These are phyloP conservation scores for Agrypnia vestita DNA, from an alignment of 1,140 invertebrate genomes.

Conservation along the genomic window DNA sequence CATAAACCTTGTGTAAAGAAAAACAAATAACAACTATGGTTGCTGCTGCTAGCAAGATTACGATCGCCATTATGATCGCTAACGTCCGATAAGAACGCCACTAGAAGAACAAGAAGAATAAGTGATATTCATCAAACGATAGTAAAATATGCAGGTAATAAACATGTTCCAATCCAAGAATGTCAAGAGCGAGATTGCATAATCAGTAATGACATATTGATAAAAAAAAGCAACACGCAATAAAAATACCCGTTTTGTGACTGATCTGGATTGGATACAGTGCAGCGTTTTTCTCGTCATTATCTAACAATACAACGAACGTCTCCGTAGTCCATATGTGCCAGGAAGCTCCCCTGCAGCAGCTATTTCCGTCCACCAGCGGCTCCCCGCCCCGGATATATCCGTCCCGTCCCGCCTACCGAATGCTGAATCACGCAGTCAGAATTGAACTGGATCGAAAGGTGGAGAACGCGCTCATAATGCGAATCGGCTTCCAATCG, in stretches of 20 bases:
- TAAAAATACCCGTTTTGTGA: background rate
- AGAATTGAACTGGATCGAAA: slow-evolving; percentile 27
- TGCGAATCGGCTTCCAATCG: background rate
- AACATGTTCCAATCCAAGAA: no score
- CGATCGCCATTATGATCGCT: no score
- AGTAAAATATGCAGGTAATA: no score
- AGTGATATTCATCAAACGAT: no score
- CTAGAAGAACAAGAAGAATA: no score
- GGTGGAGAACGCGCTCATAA: background rate
- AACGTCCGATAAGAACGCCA: no score
- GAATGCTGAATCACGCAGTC: slow-evolving; percentile 20
- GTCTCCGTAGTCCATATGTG: slow-evolving; percentile 7
- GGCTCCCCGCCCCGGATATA: slow-evolving; percentile 28
- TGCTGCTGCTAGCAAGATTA: no score
- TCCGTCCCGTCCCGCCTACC: slow-evolving; percentile 23
- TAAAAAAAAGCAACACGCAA: no score
- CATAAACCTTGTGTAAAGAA: no score
- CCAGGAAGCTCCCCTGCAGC: slow-evolving; percentile 33
- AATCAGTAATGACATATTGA: no score
- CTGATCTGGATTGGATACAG: background rate
- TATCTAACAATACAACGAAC: slow-evolving; percentile 25
- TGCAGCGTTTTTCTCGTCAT: slow-evolving; percentile 14
- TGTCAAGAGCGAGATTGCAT: no score
- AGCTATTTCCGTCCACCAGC: slow-evolving; percentile 33
- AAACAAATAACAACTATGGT: no score